Evolutionary conservation across 2,113 vertebrate species (phyloP), one percentile per base, ranked within the genome.

Genomic region (Callospermophilus lateralis): DNA sequence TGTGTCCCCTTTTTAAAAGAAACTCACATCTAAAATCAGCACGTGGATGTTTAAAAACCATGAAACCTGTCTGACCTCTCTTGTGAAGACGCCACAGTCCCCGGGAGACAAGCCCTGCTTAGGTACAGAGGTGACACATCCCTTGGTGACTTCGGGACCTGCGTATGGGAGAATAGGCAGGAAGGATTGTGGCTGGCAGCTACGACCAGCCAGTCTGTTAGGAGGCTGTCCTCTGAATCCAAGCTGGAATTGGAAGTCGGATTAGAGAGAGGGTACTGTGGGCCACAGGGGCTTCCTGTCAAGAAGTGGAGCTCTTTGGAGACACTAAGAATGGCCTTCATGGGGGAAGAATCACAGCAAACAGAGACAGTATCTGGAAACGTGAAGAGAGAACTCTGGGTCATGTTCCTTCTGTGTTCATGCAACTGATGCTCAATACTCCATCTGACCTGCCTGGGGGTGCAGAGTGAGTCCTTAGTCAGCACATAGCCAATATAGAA

Each of bases 291-390:
- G 77, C 95, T 77, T 93, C 86, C 94, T 80, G 76, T 96, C 93
- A 97, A 86, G 93, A 90, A 95, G 58, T 58, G 28, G 28, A 7
- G 55, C 55, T 93, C 72, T 68, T 45, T 30, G 55, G 90, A 45
- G 58, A 94, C 74, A 96, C 77, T 93, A 87, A 93, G 61, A 98
- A 96, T 79, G 63, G 48, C 48, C 61, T 89, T 48, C 15, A 0
- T 73, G 16, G 19, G 76, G 84, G 34, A 77, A 95, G 22, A 87
- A 16, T 7, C 42, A 68, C 20, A 3, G 24, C 37, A 4, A 0
- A 20, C n/a, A 63, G 34, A 61, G 2, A 34, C 2, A n/a, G 24
- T 12, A 1, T 7, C 72, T 51, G 89, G 39, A 97, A 97, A 86
- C 73, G 12, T 28, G 94, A 92, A 6, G 55, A 19, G n/a, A n/a